A percentile compares a stretch with the other conserved stretches of the same genome.
These are phyloP conservation scores for Dendropsophus ebraccatus DNA, from an alignment of 2,113 vertebrate species.

Conservation along the genomic window DNA sequence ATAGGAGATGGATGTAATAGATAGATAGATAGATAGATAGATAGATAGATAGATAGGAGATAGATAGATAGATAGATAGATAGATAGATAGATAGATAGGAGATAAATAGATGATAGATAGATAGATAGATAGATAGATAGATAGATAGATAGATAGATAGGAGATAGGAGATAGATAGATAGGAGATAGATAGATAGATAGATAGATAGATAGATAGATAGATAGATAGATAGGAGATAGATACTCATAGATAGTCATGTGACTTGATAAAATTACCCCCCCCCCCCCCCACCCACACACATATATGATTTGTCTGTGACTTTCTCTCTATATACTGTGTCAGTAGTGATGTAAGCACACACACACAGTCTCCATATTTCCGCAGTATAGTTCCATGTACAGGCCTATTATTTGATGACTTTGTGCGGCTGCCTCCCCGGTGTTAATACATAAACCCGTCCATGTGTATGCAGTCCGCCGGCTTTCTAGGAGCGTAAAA, in stretches of 20 bases:
- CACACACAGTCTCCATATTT: no score
- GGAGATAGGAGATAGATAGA: background rate
- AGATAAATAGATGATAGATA: no score
- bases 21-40: background rate
- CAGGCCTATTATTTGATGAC: background rate
- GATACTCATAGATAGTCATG: background rate
- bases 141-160: background rate
- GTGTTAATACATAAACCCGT: background rate
- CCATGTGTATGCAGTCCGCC: slow-evolving; percentile 29
- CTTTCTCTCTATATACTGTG: background rate
- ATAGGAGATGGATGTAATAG: background rate
- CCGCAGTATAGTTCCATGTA: no score
- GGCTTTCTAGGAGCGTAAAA: slow-evolving; percentile 14
- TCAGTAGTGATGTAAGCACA: background rate
- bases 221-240: no score
- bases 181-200: background rate
- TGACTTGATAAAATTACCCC: no score
- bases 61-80: background rate
- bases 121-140: no score
- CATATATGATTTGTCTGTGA: no score
- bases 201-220: background rate
- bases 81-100: background rate
- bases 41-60: background rate
- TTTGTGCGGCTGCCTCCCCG: background rate
- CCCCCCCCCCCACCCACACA: no score